Percentiles rank a stretch among this genome's conserved stretches.
Evolutionary conservation across 2,797 vertebrate species (phyloP).

Genomic region (Halcyon chelicuti): DNA sequence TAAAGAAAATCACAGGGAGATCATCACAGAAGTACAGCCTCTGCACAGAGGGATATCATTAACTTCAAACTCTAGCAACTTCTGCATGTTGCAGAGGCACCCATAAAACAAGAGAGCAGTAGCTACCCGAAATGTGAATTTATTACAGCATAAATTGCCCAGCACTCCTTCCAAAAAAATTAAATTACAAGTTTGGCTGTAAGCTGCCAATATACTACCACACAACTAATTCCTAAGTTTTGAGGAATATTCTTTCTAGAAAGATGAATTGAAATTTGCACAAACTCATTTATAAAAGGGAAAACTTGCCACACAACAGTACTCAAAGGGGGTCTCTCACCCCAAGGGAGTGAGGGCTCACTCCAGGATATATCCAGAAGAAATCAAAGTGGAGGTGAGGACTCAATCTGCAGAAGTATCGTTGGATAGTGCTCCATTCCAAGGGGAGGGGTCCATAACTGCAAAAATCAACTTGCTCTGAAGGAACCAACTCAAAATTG

Average conservation of each 20-base stretch:
- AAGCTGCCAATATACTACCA: not conserved
- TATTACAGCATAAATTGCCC: not conserved
- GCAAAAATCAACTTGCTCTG: not conserved
- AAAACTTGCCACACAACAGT: not conserved
- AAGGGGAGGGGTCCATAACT: not conserved
- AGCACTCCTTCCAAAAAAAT: not conserved
- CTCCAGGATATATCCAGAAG: not conserved
- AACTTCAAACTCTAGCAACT: not conserved
- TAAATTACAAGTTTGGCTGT: not conserved
- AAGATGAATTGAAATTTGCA: not conserved
- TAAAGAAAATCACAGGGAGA: constrained; percentile 29
- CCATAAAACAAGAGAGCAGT: not conserved
- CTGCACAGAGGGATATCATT: not conserved
- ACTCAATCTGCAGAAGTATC: not conserved
- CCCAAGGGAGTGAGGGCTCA: not conserved
- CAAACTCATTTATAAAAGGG: not conserved
- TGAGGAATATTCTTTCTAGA: not conserved
- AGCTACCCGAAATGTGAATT: not conserved
- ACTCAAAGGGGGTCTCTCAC: not conserved
- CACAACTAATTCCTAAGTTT: not conserved
- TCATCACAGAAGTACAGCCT: not conserved
- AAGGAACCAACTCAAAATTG: not conserved
- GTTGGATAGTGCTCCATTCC: not conserved
- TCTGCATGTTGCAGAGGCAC: not conserved
- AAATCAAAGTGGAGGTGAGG: not conserved